These are phyloP conservation scores for Podotricha telesiphe DNA, from an alignment of 2,888 invertebrate genomes.

Conservation along the genomic window DNA sequence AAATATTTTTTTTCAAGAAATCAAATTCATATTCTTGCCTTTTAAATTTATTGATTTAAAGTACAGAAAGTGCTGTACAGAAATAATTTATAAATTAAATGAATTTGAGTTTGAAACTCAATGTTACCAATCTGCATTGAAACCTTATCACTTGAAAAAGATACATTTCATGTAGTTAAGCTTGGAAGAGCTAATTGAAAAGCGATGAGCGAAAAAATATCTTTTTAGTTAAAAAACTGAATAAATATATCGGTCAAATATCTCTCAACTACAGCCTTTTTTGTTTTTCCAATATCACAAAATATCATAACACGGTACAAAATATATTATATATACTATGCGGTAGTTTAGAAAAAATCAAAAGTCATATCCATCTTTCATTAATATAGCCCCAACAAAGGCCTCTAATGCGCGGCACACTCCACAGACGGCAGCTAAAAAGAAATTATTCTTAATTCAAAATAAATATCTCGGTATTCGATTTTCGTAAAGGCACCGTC, in stretches of 20 bases:
- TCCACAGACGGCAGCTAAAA: constrained; percentile 76
- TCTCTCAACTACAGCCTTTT: neutral
- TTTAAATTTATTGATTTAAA: too few species aligned
- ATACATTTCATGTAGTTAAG: too few species aligned
- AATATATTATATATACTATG: constrained; percentile 40
- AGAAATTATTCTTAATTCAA: constrained; percentile 79
- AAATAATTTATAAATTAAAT: too few species aligned
- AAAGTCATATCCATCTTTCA: constrained; percentile 62
- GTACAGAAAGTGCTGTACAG: too few species aligned
- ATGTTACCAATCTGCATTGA: too few species aligned
- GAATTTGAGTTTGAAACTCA: too few species aligned
- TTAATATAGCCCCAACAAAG: constrained; percentile 75
- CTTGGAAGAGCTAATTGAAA: too few species aligned
- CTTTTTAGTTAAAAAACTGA: neutral
- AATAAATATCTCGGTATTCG: constrained; percentile 64
- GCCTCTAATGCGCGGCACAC: constrained; percentile 80
- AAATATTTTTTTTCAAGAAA: too few species aligned
- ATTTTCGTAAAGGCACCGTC: constrained; percentile 67
- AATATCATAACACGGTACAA: neutral
- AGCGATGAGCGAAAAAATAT: too few species aligned
- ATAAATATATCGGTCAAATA: neutral
- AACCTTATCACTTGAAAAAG: too few species aligned
- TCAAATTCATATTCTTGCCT: too few species aligned
- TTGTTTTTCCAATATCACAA: neutral
- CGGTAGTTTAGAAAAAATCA: constrained; percentile 61